phyloP scores from a whole-genome alignment of 2,797 vertebrate genomes.

The Clangula hyemalis region DNA sequence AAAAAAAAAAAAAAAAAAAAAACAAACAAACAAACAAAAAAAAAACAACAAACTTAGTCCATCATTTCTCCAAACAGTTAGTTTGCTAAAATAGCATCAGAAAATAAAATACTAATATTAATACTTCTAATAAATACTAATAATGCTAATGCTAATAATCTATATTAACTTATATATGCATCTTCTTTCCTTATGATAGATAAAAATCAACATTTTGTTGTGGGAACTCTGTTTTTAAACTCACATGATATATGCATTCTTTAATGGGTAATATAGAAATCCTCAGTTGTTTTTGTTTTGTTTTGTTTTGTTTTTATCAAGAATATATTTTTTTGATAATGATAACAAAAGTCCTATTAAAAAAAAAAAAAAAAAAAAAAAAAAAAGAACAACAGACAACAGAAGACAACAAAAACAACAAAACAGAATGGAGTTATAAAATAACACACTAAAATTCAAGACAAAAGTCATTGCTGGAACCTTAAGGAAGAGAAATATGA shows the following conservation, averaged over 20 bases:
- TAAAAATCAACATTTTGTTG: not conserved
- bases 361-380: not conserved
- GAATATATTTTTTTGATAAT: not conserved
- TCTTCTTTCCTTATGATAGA: not conserved
- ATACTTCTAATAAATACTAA: too few relatives aligned
- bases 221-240: not conserved
- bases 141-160: too few relatives aligned
- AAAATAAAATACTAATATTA: too few relatives aligned
- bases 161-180: not conserved
- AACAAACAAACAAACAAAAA: too few relatives aligned
- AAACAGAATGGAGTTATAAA: not conserved
- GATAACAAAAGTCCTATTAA: not conserved
- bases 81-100: not conserved
- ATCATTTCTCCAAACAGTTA: not conserved
- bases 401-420: not conserved
- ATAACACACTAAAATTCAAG: not conserved
- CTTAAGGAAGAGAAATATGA: not conserved
- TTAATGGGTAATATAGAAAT: not conserved
- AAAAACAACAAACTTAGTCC: not conserved
- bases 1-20: not conserved
- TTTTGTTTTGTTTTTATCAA: not conserved
- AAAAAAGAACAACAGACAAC: too few relatives aligned
- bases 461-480: not conserved
- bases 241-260: not conserved
- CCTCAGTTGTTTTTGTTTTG: not conserved